Base-by-base conservation (phyloP, 2,797 vertebrate genomes). In the Tenualosa thibaudeaui region DNA sequence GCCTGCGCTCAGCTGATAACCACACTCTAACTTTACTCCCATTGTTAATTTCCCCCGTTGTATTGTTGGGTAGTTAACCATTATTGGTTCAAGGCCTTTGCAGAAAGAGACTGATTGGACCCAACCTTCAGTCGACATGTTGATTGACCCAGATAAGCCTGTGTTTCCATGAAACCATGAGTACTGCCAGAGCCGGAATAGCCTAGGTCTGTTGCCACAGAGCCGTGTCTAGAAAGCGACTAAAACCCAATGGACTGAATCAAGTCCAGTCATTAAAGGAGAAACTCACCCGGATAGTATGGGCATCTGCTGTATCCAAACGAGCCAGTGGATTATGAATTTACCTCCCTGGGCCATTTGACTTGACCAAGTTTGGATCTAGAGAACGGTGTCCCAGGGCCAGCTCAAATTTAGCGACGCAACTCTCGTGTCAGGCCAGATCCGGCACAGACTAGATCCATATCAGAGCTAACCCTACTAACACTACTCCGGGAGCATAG, bases 71-170 rank as follows among this genome's bases (percentile, higher is more conserved):
- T 31, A 71, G 65, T 71, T 40, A 71, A 31, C 65, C 26, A 71
- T 71, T 71, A 71, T 71, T 71, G 65, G 31, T 71, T 40, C 65
- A 71, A 71, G 65, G 65, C 65, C 12, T 71, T 71, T 5, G 26
- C 24, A 71, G 26, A 40, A 40, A 10, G 65, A 71, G 65, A 31
- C 12, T 31, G 56, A 58, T n/a, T 58, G 56, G 5, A 40, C 65
- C 37, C 10, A 71, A n/a, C 60, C 24, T 65, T 65, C n/a, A 65
- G 60, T 26, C 26, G 22, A 65, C 60, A 26, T 24, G 24, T 10
- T 65, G 60, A 65, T 65, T 65, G 60, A 6, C 9, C 60, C 1
- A 71, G 65, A 71, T 71, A 31, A 37, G 65, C 13, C 60, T 24
- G 8, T 26, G 9, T 24, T 65, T 65, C 60, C 60, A 5, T 65